Evolutionary conservation across 2,113 vertebrate species (phyloP), one percentile per base, ranked within the genome.

Genomic region (Parotia lawesii): DNA sequence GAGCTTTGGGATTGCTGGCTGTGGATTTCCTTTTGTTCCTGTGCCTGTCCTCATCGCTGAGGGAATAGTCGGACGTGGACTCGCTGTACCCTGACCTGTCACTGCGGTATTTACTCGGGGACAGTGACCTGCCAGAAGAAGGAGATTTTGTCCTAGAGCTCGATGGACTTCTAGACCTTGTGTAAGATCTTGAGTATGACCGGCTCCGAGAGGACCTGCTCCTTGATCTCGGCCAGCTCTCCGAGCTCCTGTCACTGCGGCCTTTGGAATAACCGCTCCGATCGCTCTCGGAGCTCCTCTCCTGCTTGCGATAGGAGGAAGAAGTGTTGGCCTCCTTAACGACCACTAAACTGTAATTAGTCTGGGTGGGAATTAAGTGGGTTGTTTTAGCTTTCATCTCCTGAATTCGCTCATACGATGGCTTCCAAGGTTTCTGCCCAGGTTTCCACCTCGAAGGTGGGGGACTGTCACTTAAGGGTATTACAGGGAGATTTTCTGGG

Each of bases 381-480:
- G 96, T 96, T 20, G 98, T 94, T 92, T 98, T 99, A 47, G 98
- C 97, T 96, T 99, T 99, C 92, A 99, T 98, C 74, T 99, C 98
- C 96, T 99, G 98, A 89, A 99, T 98, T 21, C 98, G 97, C 71
- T 99, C 98, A 2, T 99, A 99, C 3, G 99, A 99, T 3, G 99
- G 98, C 67, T 99, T 99, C 99, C 99, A 99, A 0, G 99, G 99
- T 88, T 99, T 99, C 82, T 99, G 99, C 14, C 98, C 99, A 23
- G 99, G 99, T 90, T 99, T 99, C 99, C 99, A 99, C 62, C 99
- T 97, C 4, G 99, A 99, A n/a, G 99, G 99, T 0, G 99, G 99
- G 7, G 99, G 99, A 25, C 99, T 99, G 65, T 99, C 99, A 50
- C 99, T 99, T 69, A 99, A 74, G 2, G 99, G 99, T 76, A 99